A percentile compares a stretch with the other conserved stretches of the same genome.
phyloP scores from a whole-genome alignment of 2,113 vertebrate species.

The Rhadina sibilatrix region DNA sequence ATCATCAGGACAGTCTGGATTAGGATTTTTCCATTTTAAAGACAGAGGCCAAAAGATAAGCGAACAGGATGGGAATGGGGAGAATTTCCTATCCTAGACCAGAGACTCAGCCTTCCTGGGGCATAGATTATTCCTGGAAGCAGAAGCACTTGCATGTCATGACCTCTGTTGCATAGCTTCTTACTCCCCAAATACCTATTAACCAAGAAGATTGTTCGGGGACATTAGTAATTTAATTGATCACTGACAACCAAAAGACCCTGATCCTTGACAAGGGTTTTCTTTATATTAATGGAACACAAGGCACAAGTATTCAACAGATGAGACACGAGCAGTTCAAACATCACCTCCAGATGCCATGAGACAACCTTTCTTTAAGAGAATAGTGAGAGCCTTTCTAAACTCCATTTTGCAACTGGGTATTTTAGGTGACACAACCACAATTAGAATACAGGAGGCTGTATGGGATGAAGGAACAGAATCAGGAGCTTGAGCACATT shows the following conservation, averaged over 20 bases:
- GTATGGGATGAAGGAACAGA: neutral
- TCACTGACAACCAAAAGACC: neutral
- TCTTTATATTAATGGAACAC: neutral
- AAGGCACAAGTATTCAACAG: neutral
- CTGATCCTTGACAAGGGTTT: neutral
- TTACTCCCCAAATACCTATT: neutral
- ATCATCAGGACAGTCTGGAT: neutral
- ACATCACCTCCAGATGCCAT: neutral
- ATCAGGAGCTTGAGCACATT: neutral
- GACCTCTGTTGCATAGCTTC: neutral
- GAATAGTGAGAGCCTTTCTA: neutral
- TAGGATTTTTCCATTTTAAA: neutral
- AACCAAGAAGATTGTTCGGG: neutral
- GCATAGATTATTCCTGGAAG: neutral
- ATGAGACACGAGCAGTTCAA: neutral
- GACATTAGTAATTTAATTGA: neutral
- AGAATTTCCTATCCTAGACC: neutral
- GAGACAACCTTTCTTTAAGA: neutral
- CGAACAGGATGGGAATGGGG: neutral
- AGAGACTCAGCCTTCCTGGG: neutral
- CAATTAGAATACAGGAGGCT: neutral
- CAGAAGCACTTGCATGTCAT: neutral
- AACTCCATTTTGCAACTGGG: neutral
- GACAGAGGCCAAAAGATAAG: neutral
- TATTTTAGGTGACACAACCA: neutral